Conservation (phyloP, 2,888 invertebrate species). For the Caenorhabditis zanzibari region DNA sequence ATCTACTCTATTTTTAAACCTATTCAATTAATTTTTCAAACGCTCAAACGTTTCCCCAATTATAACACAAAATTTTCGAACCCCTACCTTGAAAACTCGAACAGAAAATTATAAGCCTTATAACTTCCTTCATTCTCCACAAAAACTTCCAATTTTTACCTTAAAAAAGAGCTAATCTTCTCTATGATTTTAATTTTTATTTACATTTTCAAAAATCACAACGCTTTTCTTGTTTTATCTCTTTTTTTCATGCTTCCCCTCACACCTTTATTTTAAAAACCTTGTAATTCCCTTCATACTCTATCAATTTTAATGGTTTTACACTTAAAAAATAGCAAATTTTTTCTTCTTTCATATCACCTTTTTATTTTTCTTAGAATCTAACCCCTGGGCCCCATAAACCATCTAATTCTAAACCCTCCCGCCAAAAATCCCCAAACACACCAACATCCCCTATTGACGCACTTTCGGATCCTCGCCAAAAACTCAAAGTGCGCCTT, state of each 20-base stretch:
- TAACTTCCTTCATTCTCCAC: too few relatives aligned
- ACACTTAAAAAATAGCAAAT: background rate
- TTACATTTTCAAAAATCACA: too few relatives aligned
- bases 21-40: too few relatives aligned
- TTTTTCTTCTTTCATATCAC: background rate
- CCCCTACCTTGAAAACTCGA: background rate
- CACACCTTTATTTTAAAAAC: background rate
- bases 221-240: too few relatives aligned
- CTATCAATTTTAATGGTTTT: background rate
- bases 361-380: background rate
- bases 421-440: background rate
- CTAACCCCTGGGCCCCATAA: background rate
- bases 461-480: slow-evolving; percentile 1
- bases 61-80: too few relatives aligned
- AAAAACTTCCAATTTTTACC: too few relatives aligned
- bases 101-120: too few relatives aligned
- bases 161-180: too few relatives aligned
- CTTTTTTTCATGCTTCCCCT: too few relatives aligned
- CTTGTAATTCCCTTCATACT: background rate
- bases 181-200: too few relatives aligned
- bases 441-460: background rate
- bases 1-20: too few relatives aligned
- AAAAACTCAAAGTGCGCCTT: background rate
- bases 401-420: background rate
- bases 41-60: too few relatives aligned